Evolutionary conservation across 2,797 vertebrate genomes (phyloP), one percentile per base, ranked within the genome.

Genomic region (Acanthurus tractus): DNA sequence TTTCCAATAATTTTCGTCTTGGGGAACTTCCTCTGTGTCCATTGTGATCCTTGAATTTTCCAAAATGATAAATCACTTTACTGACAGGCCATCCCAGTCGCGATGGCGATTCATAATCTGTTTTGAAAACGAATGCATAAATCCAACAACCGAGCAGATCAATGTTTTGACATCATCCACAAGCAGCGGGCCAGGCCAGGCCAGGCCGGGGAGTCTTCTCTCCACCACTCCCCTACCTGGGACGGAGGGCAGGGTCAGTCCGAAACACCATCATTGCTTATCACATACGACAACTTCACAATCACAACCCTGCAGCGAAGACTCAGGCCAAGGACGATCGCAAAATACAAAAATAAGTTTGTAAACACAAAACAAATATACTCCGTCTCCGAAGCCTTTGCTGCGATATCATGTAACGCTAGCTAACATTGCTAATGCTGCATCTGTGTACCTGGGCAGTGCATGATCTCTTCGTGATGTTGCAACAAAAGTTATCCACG

Each of bases 211-310:
- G 75, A 79, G 62, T 82, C 83, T 65, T 29, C 25, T 53, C 80
- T 29, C 76, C 74, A 75, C 76, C 85, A 79, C 83, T 83, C 81
- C 86, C 77, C 81, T 92, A 92, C 91, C 89, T 90, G 84, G 92
- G 89, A 85, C 88, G 73, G 63, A 86, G 84, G 88, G 77, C 75
- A 86, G 81, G 74, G 87, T 90, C 83, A 82, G 77, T 86, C 81
- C 83, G 57, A 79, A 74, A 65, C 73, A 72, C 69, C 80, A 87
- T 86, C 81, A 84, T 79, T 70, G 20, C 78, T 78, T 22, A 52
- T 63, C 68, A 23, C 38, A 53, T 40, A 62, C 44, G 46, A 69
- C 8, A 74, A 68, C 81, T 74, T 70, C 40, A 58, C 38, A 56
- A 62, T 18, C 40, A 29, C 3, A 25, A 29, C 25, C 15, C 46